Percentiles rank a stretch among this genome's conserved stretches.
phyloP scores from a whole-genome alignment of 1,140 invertebrate species.

The Pteromalus puparum region DNA sequence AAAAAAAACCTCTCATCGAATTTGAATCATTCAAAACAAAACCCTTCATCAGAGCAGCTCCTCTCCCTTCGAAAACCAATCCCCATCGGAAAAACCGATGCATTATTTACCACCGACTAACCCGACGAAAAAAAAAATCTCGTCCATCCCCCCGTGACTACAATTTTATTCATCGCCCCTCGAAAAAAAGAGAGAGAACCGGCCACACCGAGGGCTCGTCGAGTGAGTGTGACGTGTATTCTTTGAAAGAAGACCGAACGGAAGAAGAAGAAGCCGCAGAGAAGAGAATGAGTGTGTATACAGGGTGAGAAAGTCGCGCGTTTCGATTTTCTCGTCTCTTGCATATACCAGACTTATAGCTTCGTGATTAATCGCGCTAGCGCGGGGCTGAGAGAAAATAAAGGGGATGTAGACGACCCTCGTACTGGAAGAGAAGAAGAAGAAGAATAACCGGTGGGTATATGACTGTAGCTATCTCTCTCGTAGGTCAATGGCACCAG shows the following conservation, averaged over 20 bases:
- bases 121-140: too few species aligned
- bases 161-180: slow-evolving; percentile 6
- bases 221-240: too few species aligned
- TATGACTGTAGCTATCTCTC: not conserved
- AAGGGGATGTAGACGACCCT: not conserved
- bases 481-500: slow-evolving; percentile 24
- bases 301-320: not conserved
- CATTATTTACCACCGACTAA: too few species aligned
- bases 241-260: too few species aligned
- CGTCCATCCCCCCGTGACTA: not conserved
- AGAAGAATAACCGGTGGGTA: not conserved
- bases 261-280: too few species aligned
- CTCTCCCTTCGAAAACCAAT: not conserved
- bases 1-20: not conserved
- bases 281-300: too few species aligned
- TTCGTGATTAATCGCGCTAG: not conserved
- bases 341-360: not conserved
- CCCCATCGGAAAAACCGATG: not conserved
- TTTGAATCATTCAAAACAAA: too few species aligned
- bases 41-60: too few species aligned
- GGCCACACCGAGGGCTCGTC: too few species aligned
- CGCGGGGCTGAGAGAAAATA: not conserved
- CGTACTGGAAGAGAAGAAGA: not conserved
- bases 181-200: not conserved
- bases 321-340: not conserved